A percentile compares a stretch with the other conserved stretches of the same genome.
Evolutionary conservation across 2,797 vertebrate genomes (phyloP).

Genomic region (Tokudaia muenninki): DNA sequence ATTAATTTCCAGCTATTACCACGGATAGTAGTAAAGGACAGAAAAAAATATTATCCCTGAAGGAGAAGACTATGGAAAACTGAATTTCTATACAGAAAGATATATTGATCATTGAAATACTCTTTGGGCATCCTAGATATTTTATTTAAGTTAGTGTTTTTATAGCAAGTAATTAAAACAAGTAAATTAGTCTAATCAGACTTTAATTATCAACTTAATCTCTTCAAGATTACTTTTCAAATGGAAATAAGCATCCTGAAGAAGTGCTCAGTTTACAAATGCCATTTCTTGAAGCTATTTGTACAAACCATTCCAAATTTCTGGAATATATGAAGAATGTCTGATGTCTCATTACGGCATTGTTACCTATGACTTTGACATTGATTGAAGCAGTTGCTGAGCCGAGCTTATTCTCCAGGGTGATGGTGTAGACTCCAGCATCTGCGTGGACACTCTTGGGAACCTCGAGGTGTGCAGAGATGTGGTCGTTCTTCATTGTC

Average conservation of each 20-base stretch:
- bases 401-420: slow-evolving; percentile 96
- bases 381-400: slow-evolving; percentile 95
- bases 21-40: not conserved
- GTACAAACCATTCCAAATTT: not conserved
- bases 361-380: slow-evolving; percentile 98
- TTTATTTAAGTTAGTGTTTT: slow-evolving; percentile 61
- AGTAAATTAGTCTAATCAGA: slow-evolving; percentile 6
- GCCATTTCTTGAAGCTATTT: slow-evolving; percentile 40
- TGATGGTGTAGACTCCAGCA: slow-evolving; percentile 97
- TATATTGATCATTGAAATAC: slow-evolving; percentile 39
- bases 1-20: slow-evolving; percentile 33
- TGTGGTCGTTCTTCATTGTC: slow-evolving; percentile 93
- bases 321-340: not conserved
- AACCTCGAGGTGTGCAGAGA: slow-evolving; percentile 94
- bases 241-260: slow-evolving; percentile 47
- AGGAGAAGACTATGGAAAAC: slow-evolving; percentile 41
- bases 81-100: slow-evolving; percentile 35
- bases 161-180: slow-evolving; percentile 33
- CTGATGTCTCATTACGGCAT: slow-evolving; percentile 4
- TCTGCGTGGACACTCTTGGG: slow-evolving; percentile 93
- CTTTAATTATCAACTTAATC: slow-evolving; percentile 28
- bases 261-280: slow-evolving; percentile 34
- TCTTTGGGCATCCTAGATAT: slow-evolving; percentile 11
- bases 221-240: slow-evolving; percentile 45
- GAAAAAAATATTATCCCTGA: slow-evolving; percentile 47